Percentiles rank a stretch among this genome's conserved stretches.
Conservation (phyloP, 2,797 vertebrate species). For the Acanthurus lineatus region DNA sequence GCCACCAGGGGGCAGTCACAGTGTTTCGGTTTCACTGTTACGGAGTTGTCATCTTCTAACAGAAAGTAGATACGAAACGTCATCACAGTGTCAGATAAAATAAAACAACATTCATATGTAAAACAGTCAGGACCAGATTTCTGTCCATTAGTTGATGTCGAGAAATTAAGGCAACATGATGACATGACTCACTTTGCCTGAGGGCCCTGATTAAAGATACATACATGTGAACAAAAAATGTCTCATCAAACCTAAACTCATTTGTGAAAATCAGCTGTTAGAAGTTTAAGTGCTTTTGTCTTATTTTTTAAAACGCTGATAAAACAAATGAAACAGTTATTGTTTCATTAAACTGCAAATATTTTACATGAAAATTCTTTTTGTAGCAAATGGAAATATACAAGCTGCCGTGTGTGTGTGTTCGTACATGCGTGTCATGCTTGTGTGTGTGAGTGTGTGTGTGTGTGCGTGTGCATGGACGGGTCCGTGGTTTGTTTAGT, state of each 20-base stretch:
- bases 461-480: slow-evolving; percentile 42
- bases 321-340: not conserved
- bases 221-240: not conserved
- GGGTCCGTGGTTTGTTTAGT: slow-evolving; percentile 67
- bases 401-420: slow-evolving; percentile 16
- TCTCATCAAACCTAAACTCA: not conserved
- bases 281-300: not conserved
- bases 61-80: no score
- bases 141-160: not conserved
- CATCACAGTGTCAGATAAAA: no score
- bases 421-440: slow-evolving; percentile 25
- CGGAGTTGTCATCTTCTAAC: no score
- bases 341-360: not conserved
- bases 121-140: no score
- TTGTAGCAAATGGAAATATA: slow-evolving; percentile 63
- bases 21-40: no score
- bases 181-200: not conserved
- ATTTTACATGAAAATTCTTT: not conserved
- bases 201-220: not conserved
- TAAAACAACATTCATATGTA: no score
- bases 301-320: slow-evolving; percentile 3
- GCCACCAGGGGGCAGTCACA: no score
- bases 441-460: slow-evolving; percentile 17
- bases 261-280: not conserved
- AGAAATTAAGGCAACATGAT: not conserved